Evolutionary conservation across 2,888 invertebrate species (phyloP), one percentile per base, ranked within the genome.

Genomic region (Eretmocerus hayati): DNA sequence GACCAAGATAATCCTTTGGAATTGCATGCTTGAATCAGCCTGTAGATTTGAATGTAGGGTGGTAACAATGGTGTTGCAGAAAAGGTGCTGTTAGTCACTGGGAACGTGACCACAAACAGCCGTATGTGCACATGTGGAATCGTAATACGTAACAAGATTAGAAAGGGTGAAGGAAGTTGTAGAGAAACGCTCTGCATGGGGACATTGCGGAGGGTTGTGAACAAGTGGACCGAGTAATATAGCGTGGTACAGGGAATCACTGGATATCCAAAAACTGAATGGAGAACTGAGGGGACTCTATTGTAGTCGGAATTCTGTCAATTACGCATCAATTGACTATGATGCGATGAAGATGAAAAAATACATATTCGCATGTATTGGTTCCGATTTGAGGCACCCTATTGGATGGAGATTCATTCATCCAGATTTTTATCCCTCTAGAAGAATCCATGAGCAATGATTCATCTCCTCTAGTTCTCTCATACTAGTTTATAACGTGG

Each of bases 141-240:
- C 36, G 51, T 37, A 44, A 46, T 43, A 32, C 43, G 37, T 51
- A 51, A 51, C 47, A 43, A 44, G 51, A 51, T 51, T 51, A 51
- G 36, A 51, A 51, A 44, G 51, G 51, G 51, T 51, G 44, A 37
- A 35, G 46, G 39, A 38, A 38, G 44, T 41, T 11, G 37, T 16
- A 44, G 30, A 41, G 46, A 41, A 41, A 40, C 21, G 41, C 30
- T 37, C n/a, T 9, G 41, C 44, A 41, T 47, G 46, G 44, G 51
- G 19, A 36, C 31, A 47, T 44, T 47, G 36, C 13, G 33, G 42
- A 44, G 51, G 50, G 51, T 26, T 37, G 41, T 15, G 22, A 41
- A 51, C 51, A 51, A 51, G 51, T 51, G 51, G 51, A 51, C 51
- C 51, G 51, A 51, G 47, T 51, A 51, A 51, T 51, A 39, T 47